A percentile compares a stretch with the other conserved stretches of the same genome.
These are phyloP conservation scores for Labrus mixtus DNA, from an alignment of 2,113 vertebrate genomes.

Conservation along the genomic window DNA sequence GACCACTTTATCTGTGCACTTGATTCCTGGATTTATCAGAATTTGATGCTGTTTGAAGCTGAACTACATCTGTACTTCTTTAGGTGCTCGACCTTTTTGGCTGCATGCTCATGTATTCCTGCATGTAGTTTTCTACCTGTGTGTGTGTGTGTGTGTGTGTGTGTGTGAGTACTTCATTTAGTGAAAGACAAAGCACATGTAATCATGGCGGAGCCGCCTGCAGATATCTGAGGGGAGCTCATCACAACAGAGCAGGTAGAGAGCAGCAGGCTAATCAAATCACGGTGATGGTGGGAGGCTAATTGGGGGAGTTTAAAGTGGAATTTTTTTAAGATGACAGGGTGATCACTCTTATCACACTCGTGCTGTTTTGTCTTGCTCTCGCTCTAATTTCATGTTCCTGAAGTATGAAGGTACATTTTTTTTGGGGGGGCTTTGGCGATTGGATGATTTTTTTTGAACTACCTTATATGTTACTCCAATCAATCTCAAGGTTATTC, in stretches of 20 bases:
- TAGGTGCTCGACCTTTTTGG: not conserved
- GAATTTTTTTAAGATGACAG: constrained; percentile 59
- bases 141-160: constrained; percentile 4
- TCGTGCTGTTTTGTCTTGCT: not conserved
- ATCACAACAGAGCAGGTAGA: constrained; percentile 67
- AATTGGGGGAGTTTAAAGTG: constrained; percentile 64
- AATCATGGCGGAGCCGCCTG: constrained; percentile 56
- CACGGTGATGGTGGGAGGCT: constrained; percentile 52
- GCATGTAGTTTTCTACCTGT: not conserved
- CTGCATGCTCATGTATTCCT: not conserved
- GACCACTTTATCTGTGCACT: not conserved
- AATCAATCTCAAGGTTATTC: too few relatives aligned
- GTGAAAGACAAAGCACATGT: constrained; percentile 52
- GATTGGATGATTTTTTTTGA: not conserved
- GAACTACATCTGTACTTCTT: not conserved
- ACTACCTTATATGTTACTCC: not conserved
- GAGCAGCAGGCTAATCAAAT: constrained; percentile 71
- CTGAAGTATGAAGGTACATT: not conserved
- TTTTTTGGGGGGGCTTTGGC: not conserved
- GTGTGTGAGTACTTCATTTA: constrained; percentile 31
- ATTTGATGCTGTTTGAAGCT: not conserved
- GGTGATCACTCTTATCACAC: constrained; percentile 32
- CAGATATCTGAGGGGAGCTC: constrained; percentile 61
- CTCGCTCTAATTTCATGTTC: not conserved
- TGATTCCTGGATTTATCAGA: not conserved